Evolutionary conservation across 2,797 vertebrate genomes (phyloP).

Genomic region (Rhadinocentrus ornatus): DNA sequence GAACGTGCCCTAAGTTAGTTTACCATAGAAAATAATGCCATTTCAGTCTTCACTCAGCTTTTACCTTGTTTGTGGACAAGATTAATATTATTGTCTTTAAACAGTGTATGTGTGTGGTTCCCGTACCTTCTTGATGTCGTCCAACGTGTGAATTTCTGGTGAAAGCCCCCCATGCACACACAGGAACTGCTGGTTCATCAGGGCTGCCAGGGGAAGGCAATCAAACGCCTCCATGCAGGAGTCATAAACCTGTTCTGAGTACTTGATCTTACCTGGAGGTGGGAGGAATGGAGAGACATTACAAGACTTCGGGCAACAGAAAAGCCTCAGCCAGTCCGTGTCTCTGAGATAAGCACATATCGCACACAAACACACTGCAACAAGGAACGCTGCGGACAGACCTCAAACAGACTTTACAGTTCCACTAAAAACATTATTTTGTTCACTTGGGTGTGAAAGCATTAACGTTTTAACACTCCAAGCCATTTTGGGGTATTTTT

Average conservation of each 20-base stretch:
- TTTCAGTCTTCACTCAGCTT: neutral
- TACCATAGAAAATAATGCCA: neutral
- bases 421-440: conserved; percentile 20
- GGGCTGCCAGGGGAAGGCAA: conserved; percentile 86
- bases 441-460: conserved; percentile 25
- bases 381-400: conserved; percentile 7
- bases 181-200: conserved; percentile 90
- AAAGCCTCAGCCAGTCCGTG: conserved; percentile 19
- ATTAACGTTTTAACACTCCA: neutral
- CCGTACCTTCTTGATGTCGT: conserved; percentile 86
- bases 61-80: neutral
- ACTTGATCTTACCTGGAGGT: conserved; percentile 87
- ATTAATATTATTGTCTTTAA: neutral
- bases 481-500: no score
- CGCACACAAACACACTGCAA: conserved; percentile 11
- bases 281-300: conserved; percentile 33
- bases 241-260: conserved; percentile 88
- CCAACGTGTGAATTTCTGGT: conserved; percentile 87
- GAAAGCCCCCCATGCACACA: conserved; percentile 87
- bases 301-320: conserved; percentile 44
- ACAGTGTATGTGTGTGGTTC: neutral
- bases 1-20: neutral
- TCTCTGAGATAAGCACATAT: conserved; percentile 18
- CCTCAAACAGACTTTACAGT: conserved; percentile 9
- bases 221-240: conserved; percentile 89